These are phyloP conservation scores for Apostichopus parvimensis DNA, from an alignment of 35 echinoderm and acorn worm genomes.

Conservation along the genomic window DNA sequence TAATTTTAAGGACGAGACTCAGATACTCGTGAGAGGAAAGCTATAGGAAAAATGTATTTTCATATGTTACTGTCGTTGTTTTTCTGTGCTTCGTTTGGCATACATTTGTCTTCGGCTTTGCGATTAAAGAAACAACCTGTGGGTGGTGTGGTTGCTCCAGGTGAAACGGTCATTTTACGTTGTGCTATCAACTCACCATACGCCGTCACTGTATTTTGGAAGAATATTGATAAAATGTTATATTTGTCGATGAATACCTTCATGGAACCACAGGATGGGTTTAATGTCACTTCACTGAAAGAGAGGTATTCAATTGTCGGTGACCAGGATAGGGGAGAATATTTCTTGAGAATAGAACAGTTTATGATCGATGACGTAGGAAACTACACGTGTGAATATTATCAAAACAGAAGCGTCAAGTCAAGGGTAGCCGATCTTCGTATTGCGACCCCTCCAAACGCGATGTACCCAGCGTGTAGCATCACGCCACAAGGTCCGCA, in stretches of 20 bases:
- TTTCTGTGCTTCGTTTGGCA: background rate
- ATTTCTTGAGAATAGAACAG: constrained; percentile 59
- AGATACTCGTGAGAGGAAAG: background rate
- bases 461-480: constrained; percentile 57
- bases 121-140: constrained; percentile 51
- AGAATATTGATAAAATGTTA: constrained; percentile 57
- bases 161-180: constrained; percentile 48
- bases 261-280: constrained; percentile 41
- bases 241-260: constrained; percentile 59
- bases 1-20: no score
- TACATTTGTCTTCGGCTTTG: background rate
- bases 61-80: background rate
- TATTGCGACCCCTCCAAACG: constrained; percentile 61
- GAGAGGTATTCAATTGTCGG: constrained; percentile 56
- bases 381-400: constrained; percentile 66
- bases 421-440: constrained; percentile 59
- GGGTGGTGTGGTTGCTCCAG: constrained; percentile 35
- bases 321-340: constrained; percentile 63
- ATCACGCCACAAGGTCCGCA: constrained; percentile 41
- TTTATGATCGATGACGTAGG: constrained; percentile 53
- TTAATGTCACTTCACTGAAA: background rate
- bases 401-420: constrained; percentile 22
- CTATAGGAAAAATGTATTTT: background rate
- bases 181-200: constrained; percentile 61
- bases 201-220: constrained; percentile 61